phyloP scores from a whole-genome alignment of 2,888 invertebrate genomes.

The Catocala fraxini region DNA sequence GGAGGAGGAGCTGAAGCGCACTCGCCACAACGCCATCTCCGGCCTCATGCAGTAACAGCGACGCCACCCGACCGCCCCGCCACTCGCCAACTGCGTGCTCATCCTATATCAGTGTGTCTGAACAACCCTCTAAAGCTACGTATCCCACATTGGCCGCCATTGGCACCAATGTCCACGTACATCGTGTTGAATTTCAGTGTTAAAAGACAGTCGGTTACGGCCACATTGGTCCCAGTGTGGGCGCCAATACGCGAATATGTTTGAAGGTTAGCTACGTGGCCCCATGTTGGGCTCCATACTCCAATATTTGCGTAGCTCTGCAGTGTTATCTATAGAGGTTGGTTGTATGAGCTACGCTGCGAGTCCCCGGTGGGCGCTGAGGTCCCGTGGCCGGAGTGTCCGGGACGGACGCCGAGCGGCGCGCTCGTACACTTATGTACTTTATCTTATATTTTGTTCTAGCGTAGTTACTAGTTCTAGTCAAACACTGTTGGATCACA shows the following conservation, averaged over 20 bases:
- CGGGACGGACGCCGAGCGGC: conserved; percentile 16
- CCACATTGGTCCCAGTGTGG: background rate
- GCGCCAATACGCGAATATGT: background rate
- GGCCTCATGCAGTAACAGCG: conserved; percentile 90
- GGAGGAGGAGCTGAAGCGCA: conserved; percentile 98
- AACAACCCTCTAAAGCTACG: background rate
- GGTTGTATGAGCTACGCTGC: conserved; percentile 3
- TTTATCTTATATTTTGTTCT: conserved; percentile 39
- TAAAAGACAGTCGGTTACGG: background rate
- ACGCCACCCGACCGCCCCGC: background rate
- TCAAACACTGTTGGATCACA: conserved; percentile 58
- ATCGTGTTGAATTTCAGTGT: background rate
- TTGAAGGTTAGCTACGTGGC: background rate
- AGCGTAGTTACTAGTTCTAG: conserved; percentile 59
- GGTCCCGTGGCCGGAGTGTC: background rate
- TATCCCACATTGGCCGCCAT: background rate
- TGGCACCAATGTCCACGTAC: background rate
- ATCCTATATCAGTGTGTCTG: conserved; percentile 11
- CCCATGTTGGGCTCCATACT: conserved; percentile 6
- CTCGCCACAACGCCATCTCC: conserved; percentile 94
- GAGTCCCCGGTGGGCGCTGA: background rate
- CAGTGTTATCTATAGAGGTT: conserved; percentile 3
- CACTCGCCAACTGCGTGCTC: conserved; percentile 3
- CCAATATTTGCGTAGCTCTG: conserved; percentile 1
- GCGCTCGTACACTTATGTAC: conserved; percentile 26